These are phyloP conservation scores for Motacilla alba DNA, from an alignment of 2,113 vertebrate species.

Conservation along the genomic window DNA sequence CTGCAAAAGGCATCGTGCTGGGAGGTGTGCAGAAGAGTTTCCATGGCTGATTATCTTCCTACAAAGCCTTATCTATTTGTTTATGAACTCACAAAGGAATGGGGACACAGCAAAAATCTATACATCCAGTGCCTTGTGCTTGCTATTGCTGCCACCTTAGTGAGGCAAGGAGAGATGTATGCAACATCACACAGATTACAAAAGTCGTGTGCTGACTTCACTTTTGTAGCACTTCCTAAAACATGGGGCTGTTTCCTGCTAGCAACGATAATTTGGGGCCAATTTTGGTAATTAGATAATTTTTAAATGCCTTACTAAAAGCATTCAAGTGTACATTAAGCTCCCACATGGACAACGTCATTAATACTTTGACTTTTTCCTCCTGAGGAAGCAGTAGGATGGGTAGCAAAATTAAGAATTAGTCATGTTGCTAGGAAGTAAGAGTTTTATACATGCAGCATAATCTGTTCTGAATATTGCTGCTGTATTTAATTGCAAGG, in stretches of 20 bases:
- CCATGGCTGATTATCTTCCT: background rate
- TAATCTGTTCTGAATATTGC: background rate
- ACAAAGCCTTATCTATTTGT: background rate
- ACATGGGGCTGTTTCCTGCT: background rate
- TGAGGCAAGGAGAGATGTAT: background rate
- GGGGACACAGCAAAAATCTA: background rate
- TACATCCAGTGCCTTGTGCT: fast-evolving
- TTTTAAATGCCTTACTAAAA: background rate
- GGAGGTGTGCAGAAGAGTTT: background rate
- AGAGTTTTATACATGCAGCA: background rate
- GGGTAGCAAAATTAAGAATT: conserved; percentile 31
- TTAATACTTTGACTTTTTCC: conserved; percentile 18
- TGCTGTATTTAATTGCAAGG: background rate
- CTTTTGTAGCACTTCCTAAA: background rate
- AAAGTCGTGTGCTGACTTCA: background rate
- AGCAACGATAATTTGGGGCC: background rate
- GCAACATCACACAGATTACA: background rate
- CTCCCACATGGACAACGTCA: background rate
- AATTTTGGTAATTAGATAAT: conserved; percentile 19
- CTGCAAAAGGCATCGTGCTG: background rate
- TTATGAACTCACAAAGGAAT: background rate
- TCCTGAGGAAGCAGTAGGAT: background rate
- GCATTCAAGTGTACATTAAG: background rate
- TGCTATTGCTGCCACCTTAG: background rate
- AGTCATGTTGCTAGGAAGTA: conserved; percentile 13